phyloP scores from a whole-genome alignment of 1,140 invertebrate genomes.

The Drosophila pandora region DNA sequence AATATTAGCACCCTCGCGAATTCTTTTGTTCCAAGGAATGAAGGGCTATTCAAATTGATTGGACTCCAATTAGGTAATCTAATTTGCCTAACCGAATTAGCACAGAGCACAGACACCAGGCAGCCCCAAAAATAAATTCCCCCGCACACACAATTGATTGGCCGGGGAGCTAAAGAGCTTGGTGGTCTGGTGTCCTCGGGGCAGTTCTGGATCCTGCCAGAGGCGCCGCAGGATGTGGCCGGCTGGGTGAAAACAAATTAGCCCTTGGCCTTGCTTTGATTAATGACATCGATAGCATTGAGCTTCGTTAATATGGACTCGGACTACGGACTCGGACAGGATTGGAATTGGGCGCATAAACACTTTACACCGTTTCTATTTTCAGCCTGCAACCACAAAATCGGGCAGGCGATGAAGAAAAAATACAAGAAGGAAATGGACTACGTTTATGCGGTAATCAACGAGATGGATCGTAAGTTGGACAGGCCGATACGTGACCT shows the following conservation, averaged over 20 bases:
- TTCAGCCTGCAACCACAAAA: conserved; percentile 89
- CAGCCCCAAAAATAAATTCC: conserved; percentile 59
- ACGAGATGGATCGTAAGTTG: conserved; percentile 94
- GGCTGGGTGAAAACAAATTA: conserved; percentile 84
- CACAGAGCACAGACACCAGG: conserved; percentile 29
- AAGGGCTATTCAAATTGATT: conserved; percentile 70
- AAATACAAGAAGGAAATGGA: conserved; percentile 97
- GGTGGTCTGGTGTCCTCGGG: not conserved
- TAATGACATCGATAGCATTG: conserved; percentile 62
- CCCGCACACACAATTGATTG: conserved; percentile 24
- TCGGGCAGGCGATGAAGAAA: conserved; percentile 95
- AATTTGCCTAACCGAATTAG: conserved; percentile 76
- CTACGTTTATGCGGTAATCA: conserved; percentile 96
- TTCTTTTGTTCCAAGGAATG: conserved; percentile 54
- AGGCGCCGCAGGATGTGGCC: conserved; percentile 38
- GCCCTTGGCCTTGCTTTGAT: conserved; percentile 59
- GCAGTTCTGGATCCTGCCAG: not conserved
- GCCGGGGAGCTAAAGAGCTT: conserved; percentile 4
- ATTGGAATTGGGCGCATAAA: conserved; percentile 37
- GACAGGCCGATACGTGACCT: conserved; percentile 94
- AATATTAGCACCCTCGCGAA: conserved; percentile 43
- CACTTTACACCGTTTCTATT: conserved; percentile 58
- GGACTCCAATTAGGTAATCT: conserved; percentile 76
- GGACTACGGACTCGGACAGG: conserved; percentile 15
- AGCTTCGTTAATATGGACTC: conserved; percentile 29